Evolutionary conservation across 1,140 invertebrate genomes (phyloP).

Genomic region (Drosophila nasuta): DNA sequence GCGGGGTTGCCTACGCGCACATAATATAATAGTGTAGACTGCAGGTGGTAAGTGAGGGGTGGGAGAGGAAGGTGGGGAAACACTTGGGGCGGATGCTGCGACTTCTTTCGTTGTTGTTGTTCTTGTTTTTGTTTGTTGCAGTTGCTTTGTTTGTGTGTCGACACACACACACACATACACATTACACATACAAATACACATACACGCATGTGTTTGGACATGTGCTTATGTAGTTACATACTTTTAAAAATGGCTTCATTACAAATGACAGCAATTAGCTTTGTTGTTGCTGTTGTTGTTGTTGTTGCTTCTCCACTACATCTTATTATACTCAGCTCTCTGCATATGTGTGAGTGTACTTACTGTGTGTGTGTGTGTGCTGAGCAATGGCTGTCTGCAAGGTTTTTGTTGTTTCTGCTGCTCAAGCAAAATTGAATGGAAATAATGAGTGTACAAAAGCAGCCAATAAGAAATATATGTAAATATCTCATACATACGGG

Average conservation of each 20-base stretch:
- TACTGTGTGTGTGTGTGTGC: not conserved
- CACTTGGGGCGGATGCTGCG: slow-evolving; percentile 24
- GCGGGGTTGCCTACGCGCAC: slow-evolving; percentile 2
- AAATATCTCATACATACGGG: too few relatives aligned
- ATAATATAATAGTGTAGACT: slow-evolving; percentile 16
- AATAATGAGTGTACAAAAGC: not conserved
- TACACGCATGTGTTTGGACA: not conserved
- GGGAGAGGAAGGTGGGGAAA: not conserved
- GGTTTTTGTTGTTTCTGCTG: not conserved
- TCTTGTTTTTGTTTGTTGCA: slow-evolving; percentile 20
- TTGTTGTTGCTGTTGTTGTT: slow-evolving; percentile 40
- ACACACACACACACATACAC: not conserved
- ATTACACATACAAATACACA: too few relatives aligned
- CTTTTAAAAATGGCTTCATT: slow-evolving; percentile 61
- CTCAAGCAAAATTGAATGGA: not conserved
- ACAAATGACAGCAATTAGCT: slow-evolving; percentile 50
- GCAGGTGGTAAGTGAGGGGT: not conserved
- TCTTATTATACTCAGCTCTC: slow-evolving; percentile 20
- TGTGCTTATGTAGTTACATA: slow-evolving; percentile 10
- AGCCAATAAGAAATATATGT: slow-evolving; percentile 10
- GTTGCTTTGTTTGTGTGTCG: slow-evolving; percentile 2
- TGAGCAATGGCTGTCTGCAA: slow-evolving; percentile 11
- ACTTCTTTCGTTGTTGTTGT: not conserved
- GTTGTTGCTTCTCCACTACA: not conserved
- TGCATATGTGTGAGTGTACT: not conserved